These are phyloP conservation scores for Taenioides sp. DNA, from an alignment of 2,797 vertebrate genomes.

Conservation along the genomic window DNA sequence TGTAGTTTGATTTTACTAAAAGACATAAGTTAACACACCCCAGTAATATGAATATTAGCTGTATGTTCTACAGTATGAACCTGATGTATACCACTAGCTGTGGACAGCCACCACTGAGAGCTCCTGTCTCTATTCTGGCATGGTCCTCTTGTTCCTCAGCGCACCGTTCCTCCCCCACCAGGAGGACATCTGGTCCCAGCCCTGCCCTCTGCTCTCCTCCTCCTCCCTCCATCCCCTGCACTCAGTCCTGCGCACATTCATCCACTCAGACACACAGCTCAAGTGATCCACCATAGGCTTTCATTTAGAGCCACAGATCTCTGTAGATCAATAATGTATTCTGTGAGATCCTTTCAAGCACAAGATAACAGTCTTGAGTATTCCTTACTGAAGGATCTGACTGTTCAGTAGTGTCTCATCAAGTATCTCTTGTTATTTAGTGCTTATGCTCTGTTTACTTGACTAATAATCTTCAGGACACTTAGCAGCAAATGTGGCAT, in stretches of 20 bases:
- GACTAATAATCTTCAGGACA: neutral
- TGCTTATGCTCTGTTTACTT: slow-evolving; percentile 3
- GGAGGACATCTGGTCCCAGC: slow-evolving; percentile 81
- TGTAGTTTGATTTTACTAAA: slow-evolving; percentile 16
- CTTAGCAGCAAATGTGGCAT: slow-evolving; percentile 14
- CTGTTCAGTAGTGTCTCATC: slow-evolving; percentile 26
- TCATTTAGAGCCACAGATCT: slow-evolving; percentile 37
- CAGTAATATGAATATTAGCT: slow-evolving; percentile 32
- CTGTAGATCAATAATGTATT: slow-evolving; percentile 33
- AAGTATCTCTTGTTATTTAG: slow-evolving; percentile 21
- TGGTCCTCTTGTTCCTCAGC: slow-evolving; percentile 67
- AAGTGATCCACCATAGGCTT: slow-evolving; percentile 47
- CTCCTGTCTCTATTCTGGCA: slow-evolving; percentile 48
- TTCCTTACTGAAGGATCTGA: slow-evolving; percentile 26
- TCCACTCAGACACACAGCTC: slow-evolving; percentile 56
- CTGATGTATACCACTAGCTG: slow-evolving; percentile 60
- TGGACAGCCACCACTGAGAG: slow-evolving; percentile 62
- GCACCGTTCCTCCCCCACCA: slow-evolving; percentile 76
- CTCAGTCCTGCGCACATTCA: slow-evolving; percentile 46
- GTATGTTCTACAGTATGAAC: slow-evolving; percentile 50
- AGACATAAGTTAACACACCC: slow-evolving; percentile 1
- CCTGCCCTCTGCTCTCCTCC: slow-evolving; percentile 60
- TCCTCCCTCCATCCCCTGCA: slow-evolving; percentile 47
- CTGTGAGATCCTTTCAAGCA: slow-evolving; percentile 27
- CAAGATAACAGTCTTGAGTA: slow-evolving; percentile 25